These are phyloP conservation scores for Pyxicephalus adspersus DNA, from an alignment of 2,113 vertebrate genomes.

Conservation along the genomic window DNA sequence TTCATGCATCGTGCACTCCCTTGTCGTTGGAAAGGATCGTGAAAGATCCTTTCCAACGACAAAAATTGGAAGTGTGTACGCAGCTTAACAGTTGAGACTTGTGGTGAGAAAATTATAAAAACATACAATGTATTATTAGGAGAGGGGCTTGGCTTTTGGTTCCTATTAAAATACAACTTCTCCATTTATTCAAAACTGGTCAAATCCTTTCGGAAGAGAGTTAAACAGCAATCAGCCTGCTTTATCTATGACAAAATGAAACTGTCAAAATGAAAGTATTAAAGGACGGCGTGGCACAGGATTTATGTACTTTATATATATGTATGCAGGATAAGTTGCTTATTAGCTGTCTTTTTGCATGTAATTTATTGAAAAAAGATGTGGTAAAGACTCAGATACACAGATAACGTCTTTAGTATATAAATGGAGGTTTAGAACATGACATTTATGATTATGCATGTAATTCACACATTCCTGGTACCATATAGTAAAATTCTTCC, in stretches of 20 bases:
- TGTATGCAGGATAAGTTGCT: constrained; percentile 18
- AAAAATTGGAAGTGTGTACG: too few relatives aligned
- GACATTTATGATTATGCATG: not conserved
- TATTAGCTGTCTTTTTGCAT: constrained; percentile 17
- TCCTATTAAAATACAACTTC: constrained; percentile 27
- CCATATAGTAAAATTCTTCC: too few relatives aligned
- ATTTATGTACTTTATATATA: constrained; percentile 18
- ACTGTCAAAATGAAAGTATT: constrained; percentile 70
- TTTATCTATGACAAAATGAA: constrained; percentile 71
- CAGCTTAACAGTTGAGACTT: constrained; percentile 68
- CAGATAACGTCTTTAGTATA: constrained; percentile 8
- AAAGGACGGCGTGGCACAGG: constrained; percentile 63
- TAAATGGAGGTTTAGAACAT: constrained; percentile 10
- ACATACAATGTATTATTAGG: constrained; percentile 67
- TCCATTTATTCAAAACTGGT: constrained; percentile 48
- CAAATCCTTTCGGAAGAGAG: constrained; percentile 61
- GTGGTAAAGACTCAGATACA: not conserved
- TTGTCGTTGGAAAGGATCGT: too few relatives aligned
- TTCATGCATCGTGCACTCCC: too few relatives aligned
- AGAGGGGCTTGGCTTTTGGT: constrained; percentile 50
- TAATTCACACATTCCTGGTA: too few relatives aligned
- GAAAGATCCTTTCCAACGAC: too few relatives aligned
- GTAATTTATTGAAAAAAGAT: constrained; percentile 48
- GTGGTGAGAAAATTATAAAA: constrained; percentile 71
- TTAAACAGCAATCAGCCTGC: constrained; percentile 69